These are phyloP conservation scores for Scaptomyza reducta DNA, from an alignment of 2,888 invertebrate species.

Conservation along the genomic window DNA sequence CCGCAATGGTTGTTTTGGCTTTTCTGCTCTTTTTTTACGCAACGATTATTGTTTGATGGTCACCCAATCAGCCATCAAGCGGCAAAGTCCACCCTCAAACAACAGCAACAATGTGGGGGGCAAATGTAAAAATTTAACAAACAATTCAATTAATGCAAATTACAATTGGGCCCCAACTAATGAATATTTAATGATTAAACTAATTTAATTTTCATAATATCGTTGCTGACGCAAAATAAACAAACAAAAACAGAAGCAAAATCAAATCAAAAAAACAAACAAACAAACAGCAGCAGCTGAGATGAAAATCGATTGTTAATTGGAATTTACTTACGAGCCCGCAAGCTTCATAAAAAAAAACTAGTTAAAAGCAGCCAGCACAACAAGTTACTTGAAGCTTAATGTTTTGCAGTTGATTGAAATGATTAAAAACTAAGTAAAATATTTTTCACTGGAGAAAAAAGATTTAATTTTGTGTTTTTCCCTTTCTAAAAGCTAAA, in stretches of 20 bases:
- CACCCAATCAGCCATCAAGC: background rate
- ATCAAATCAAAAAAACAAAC: conserved; percentile 20
- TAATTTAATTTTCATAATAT: conserved; percentile 75
- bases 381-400: background rate
- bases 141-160: conserved; percentile 82
- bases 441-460: too few species aligned
- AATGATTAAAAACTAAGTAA: background rate
- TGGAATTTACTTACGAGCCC: conserved; percentile 72
- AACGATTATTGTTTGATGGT: conserved; percentile 57
- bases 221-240: conserved; percentile 27
- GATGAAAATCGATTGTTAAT: conserved; percentile 62
- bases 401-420: background rate
- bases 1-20: conserved; percentile 19
- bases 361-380: conserved; percentile 21
- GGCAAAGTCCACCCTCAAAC: background rate
- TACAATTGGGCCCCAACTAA: conserved; percentile 66
- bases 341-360: conserved; percentile 35
- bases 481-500: too few species aligned
- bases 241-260: conserved; percentile 11
- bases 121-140: conserved; percentile 74
- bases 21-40: conserved; percentile 9
- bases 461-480: too few species aligned
- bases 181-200: conserved; percentile 80
- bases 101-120: conserved; percentile 40
- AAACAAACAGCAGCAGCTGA: conserved; percentile 49